These are phyloP conservation scores for Amphiduros pacificus DNA, from an alignment of 2,888 invertebrate species.

Conservation along the genomic window DNA sequence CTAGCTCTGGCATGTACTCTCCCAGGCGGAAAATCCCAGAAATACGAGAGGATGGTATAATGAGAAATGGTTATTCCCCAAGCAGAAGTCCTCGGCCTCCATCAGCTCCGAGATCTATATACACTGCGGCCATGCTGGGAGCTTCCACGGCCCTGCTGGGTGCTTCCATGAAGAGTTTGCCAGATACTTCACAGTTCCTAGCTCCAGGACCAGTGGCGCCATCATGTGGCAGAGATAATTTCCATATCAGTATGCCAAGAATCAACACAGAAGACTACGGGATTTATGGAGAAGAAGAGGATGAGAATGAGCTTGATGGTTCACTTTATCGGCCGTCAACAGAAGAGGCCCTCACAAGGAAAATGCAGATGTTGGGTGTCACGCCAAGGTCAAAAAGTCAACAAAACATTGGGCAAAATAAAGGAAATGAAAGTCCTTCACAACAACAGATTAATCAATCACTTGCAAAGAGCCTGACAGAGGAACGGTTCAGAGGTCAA, in stretches of 20 bases:
- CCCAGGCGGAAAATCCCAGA: too few species aligned
- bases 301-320: slow-evolving; percentile 3
- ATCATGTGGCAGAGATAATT: background rate
- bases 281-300: slow-evolving; percentile 7
- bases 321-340: background rate
- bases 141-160: background rate
- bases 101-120: background rate
- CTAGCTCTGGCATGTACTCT: background rate
- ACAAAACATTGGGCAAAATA: too few species aligned
- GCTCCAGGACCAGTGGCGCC: background rate
- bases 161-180: slow-evolving; percentile 4
- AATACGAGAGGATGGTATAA: too few species aligned
- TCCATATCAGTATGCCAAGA: background rate
- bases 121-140: background rate
- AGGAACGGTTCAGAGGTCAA: background rate
- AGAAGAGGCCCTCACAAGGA: background rate
- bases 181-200: background rate
- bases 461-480: background rate
- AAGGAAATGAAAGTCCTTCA: background rate
- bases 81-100: background rate
- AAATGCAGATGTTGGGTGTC: background rate
- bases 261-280: slow-evolving; percentile 3
- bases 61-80: background rate
- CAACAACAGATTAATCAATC: background rate
- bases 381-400: slow-evolving; percentile 5